Percentiles rank a stretch among this genome's conserved stretches.
Evolutionary conservation across 2,888 invertebrate species (phyloP).

Genomic region (Latrodectus elegans): DNA sequence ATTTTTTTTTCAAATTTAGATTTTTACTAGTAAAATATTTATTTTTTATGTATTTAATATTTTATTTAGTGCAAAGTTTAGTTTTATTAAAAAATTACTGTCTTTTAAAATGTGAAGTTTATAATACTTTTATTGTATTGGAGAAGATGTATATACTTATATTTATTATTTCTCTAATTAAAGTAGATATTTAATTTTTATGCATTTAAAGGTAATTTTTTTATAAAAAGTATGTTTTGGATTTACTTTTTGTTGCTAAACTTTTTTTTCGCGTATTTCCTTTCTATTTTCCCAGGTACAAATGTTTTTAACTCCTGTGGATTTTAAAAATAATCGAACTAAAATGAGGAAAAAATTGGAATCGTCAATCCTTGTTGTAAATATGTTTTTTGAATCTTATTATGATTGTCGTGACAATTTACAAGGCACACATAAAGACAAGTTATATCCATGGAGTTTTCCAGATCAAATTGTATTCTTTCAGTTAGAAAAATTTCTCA

Average conservation of each 20-base stretch:
- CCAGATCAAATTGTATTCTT: conserved; percentile 57
- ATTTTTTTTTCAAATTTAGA: too few species aligned
- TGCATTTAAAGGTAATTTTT: too few species aligned
- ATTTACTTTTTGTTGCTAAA: too few species aligned
- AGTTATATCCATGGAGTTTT: conserved; percentile 60
- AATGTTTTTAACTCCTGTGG: conserved; percentile 23
- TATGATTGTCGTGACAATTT: conserved; percentile 33
- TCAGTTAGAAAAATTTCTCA: conserved; percentile 26
- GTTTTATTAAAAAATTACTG: background rate
- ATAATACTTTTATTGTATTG: background rate
- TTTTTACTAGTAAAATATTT: too few species aligned
- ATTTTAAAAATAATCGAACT: conserved; percentile 20
- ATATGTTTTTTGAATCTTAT: conserved; percentile 48
- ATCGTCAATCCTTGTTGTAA: conserved; percentile 19
- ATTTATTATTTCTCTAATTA: background rate
- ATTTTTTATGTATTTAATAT: too few species aligned
- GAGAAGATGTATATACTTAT: background rate
- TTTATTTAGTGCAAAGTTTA: too few species aligned
- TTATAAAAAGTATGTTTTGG: background rate
- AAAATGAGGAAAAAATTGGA: conserved; percentile 28
- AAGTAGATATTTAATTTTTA: background rate
- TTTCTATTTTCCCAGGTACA: conserved; percentile 23
- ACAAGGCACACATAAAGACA: background rate
- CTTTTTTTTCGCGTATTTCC: background rate
- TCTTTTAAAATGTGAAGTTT: background rate